phyloP scores from a whole-genome alignment of 2,113 vertebrate genomes.

The Pholis gunnellus region DNA sequence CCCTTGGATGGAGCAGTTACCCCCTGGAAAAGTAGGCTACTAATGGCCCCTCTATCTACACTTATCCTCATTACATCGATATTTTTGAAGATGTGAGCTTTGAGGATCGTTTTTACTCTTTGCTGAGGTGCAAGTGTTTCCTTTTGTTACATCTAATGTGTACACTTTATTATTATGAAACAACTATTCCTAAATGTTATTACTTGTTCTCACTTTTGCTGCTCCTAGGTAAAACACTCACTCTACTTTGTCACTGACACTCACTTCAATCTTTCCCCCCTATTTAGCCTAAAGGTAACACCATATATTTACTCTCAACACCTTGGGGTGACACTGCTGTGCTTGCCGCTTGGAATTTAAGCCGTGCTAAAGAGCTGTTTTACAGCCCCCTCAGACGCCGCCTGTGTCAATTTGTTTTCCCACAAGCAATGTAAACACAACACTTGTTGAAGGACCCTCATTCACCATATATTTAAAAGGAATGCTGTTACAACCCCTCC shows the following conservation, averaged over 20 bases:
- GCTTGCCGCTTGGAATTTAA: slow-evolving; percentile 71
- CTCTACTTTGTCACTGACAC: slow-evolving; percentile 42
- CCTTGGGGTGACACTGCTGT: slow-evolving; percentile 67
- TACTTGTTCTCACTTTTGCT: slow-evolving; percentile 35
- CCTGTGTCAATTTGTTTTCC: slow-evolving; percentile 72
- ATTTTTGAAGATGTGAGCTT: background rate
- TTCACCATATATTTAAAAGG: slow-evolving; percentile 67
- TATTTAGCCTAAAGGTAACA: slow-evolving; percentile 71
- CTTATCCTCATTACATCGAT: background rate
- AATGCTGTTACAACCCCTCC: slow-evolving; percentile 32
- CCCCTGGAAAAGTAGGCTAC: background rate
- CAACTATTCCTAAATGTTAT: slow-evolving; percentile 16
- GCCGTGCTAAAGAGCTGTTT: slow-evolving; percentile 68
- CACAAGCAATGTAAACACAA: slow-evolving; percentile 75
- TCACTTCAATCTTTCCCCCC: slow-evolving; percentile 57
- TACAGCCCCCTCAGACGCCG: slow-evolving; percentile 63
- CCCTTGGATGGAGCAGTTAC: background rate
- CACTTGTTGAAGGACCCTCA: slow-evolving; percentile 76
- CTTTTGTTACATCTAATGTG: slow-evolving; percentile 7
- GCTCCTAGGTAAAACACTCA: slow-evolving; percentile 31
- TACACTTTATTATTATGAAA: background rate
- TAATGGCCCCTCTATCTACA: background rate
- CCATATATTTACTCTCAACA: slow-evolving; percentile 75
- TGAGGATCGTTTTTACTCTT: background rate
- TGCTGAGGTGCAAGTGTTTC: background rate